These are phyloP conservation scores for Cyclina sinensis DNA, from an alignment of 1,140 invertebrate species.

Conservation along the genomic window DNA sequence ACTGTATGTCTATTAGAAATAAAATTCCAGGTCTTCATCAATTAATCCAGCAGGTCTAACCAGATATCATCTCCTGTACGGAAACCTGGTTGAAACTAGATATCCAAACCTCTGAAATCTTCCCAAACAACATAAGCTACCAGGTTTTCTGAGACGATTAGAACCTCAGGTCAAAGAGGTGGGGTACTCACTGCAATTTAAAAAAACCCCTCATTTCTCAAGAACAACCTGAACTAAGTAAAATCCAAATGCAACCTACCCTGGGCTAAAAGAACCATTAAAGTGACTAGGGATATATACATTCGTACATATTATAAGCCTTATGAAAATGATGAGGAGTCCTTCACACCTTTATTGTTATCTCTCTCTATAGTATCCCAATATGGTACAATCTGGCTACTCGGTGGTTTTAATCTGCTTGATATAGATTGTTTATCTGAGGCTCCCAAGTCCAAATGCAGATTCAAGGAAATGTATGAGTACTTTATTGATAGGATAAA, in stretches of 20 bases:
- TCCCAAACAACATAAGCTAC: constrained; percentile 18
- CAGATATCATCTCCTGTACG: constrained; percentile 27
- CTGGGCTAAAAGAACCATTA: constrained; percentile 2
- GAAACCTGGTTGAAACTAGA: constrained; percentile 55
- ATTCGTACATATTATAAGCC: too few relatives aligned
- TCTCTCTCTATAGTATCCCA: too few relatives aligned
- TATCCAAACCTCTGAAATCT: constrained; percentile 17
- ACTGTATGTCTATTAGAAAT: constrained; percentile 43
- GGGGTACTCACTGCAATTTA: background rate
- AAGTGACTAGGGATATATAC: background rate
- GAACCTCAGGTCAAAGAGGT: background rate
- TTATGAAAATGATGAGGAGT: too few relatives aligned
- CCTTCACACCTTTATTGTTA: too few relatives aligned
- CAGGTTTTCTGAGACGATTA: constrained; percentile 29
- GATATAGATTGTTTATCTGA: too few relatives aligned
- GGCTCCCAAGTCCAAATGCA: too few relatives aligned
- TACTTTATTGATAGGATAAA: too few relatives aligned
- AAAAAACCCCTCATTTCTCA: background rate
- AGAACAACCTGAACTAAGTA: constrained; percentile 28
- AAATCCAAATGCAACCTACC: constrained; percentile 21
- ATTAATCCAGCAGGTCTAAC: constrained; percentile 13
- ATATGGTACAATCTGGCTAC: too few relatives aligned
- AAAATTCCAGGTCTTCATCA: constrained; percentile 41
- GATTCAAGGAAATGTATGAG: too few relatives aligned
- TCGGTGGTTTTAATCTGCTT: too few relatives aligned